Percentiles rank a stretch among this genome's conserved stretches.
Conservation (phyloP, 2,888 invertebrate species). For the Noctuana brunneofusca region DNA sequence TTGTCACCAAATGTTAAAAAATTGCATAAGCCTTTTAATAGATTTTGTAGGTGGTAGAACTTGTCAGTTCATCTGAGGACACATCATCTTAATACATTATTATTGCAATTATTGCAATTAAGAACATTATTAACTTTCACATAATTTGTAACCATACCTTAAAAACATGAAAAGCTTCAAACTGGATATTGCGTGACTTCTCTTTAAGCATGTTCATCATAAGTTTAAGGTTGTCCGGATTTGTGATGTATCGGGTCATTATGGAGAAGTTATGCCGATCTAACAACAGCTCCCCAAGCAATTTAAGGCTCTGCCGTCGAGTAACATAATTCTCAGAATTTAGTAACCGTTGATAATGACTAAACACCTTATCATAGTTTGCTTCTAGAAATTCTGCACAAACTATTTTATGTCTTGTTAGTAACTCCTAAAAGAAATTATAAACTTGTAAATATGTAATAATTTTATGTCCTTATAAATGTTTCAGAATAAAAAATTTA, state of each 20-base stretch:
- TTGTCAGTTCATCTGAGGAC: no score
- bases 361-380: slow-evolving; percentile 99
- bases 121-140: not conserved
- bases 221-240: slow-evolving; percentile 99
- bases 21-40: no score
- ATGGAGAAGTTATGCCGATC: slow-evolving; percentile 99
- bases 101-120: not conserved
- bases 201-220: slow-evolving; percentile 99
- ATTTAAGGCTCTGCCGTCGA: slow-evolving; percentile 98
- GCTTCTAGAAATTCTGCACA: slow-evolving; percentile 99
- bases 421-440: slow-evolving; percentile 89
- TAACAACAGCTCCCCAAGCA: slow-evolving; percentile 97
- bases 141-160: slow-evolving; percentile 86
- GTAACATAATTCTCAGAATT: slow-evolving; percentile 99
- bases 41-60: no score
- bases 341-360: slow-evolving; percentile 97
- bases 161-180: slow-evolving; percentile 99
- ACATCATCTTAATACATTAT: no score
- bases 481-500: no score
- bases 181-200: slow-evolving; percentile 99
- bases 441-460: no score
- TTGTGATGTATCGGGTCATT: slow-evolving; percentile 99
- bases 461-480: no score
- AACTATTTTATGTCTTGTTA: slow-evolving; percentile 96
- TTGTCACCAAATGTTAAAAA: no score